Percentiles rank a stretch among this genome's conserved stretches.
phyloP scores from a whole-genome alignment of 2,797 vertebrate species.

The Eulemur albifrons region DNA sequence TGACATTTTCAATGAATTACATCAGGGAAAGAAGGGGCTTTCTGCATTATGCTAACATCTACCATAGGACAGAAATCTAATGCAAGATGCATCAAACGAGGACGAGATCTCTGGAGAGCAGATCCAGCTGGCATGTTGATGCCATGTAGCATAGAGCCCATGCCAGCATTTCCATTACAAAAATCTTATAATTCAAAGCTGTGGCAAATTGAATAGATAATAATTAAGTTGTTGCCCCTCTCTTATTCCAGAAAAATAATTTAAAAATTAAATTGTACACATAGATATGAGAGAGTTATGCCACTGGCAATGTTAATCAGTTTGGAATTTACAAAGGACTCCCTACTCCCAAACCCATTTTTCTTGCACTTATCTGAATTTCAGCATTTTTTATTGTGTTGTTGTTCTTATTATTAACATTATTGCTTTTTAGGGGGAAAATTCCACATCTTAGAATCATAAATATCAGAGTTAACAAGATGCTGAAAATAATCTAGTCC shows the following conservation, averaged over 20 bases:
- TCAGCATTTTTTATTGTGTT: neutral
- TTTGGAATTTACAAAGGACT: neutral
- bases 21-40: neutral
- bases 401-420: neutral
- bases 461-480: conserved; percentile 16
- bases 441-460: neutral
- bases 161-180: neutral
- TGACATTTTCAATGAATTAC: neutral
- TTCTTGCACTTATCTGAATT: conserved; percentile 5
- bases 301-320: neutral
- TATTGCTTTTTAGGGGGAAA: neutral
- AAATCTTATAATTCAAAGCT: neutral
- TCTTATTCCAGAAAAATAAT: conserved; percentile 14
- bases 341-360: neutral
- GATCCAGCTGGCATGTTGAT: neutral
- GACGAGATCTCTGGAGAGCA: neutral
- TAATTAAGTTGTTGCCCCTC: neutral
- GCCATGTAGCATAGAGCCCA: accelerated
- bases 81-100: neutral
- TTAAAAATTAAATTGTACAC: conserved; percentile 2
- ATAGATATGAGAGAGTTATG: neutral
- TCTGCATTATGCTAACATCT: neutral
- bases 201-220: neutral
- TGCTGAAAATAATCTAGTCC: neutral
- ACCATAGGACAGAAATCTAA: neutral